Evolutionary conservation across 2,888 invertebrate species (phyloP), one percentile per base, ranked within the genome.

Genomic region (Piscicola geometra): DNA sequence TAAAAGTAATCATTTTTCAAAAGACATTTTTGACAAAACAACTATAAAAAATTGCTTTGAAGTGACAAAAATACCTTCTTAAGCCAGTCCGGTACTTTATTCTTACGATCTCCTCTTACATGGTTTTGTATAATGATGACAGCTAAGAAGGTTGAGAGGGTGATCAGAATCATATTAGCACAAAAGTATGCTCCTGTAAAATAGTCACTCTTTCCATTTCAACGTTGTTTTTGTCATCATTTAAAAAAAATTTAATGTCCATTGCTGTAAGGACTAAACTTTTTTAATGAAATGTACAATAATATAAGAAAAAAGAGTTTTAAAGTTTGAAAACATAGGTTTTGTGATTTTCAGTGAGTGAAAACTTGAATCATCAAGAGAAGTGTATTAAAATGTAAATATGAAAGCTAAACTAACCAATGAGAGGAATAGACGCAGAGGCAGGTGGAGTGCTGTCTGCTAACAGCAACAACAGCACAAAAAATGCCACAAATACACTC

Each of bases 101-200:
- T 81, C 30, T 82, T 80, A 72, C 82, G 81, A 25, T 83, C 82
- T 28, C 85, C 85, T 68, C 84, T 83, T 79, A 86, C 85, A 80
- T 86, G 85, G 15, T 85, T 81, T 79, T 86, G 85, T 47, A 86
- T 85, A 71, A 86, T 83, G 32, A 85, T 82, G 15, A 85, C 84
- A 9, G 85, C 84, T 70, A 86, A 80, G 75, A 86, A 84, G 12
- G 86, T 85, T 28, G 85, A 85, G 76, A 86, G 79, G 0, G 86
- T 85, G 75, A 86, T 86, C 78, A 86, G 81, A 30, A 85, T 82
- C 85, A 86, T 86, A 79, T 86, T 86, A 73, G 85, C 80, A 76
- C 86, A 86, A 80, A 85, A 86, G 80, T 85, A 86, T 36, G 84
- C 85, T 69, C 86, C 86, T 85, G 81, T 18, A 71, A 30, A n/a